Evolutionary conservation across 2,797 vertebrate species (phyloP).

Genomic region (Argya squamiceps): DNA sequence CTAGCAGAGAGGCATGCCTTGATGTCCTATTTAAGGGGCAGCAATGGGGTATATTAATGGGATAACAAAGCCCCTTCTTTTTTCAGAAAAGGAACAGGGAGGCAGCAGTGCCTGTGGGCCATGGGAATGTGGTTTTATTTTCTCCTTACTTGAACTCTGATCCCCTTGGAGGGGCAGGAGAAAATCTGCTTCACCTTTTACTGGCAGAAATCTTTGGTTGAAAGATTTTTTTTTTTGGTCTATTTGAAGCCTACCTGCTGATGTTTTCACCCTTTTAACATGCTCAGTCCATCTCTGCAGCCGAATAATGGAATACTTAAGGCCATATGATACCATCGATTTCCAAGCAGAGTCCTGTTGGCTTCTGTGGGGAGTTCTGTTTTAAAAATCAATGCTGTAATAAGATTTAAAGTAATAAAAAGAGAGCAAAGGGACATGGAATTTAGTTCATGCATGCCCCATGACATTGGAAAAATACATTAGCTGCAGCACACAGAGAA

Average conservation of each 20-base stretch:
- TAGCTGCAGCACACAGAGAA: not conserved
- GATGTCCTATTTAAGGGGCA: not conserved
- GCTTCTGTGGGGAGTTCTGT: not conserved
- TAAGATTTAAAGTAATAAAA: constrained; percentile 40
- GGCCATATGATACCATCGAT: not conserved
- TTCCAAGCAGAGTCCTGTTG: not conserved
- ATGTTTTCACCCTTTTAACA: not conserved
- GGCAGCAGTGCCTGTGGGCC: not conserved
- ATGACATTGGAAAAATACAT: not conserved
- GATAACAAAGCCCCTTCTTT: not conserved
- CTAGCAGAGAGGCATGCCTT: not conserved
- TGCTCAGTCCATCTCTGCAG: not conserved
- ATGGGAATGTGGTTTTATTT: rapidly evolving
- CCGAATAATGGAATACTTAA: not conserved
- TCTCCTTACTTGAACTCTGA: not conserved
- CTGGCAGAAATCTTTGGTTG: not conserved
- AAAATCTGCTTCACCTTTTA: not conserved
- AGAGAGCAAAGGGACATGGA: not conserved
- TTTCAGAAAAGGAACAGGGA: not conserved
- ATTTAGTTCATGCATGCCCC: not conserved
- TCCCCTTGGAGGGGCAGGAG: not conserved
- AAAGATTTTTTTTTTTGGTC: not conserved
- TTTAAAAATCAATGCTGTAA: constrained; percentile 40
- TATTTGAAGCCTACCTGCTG: not conserved
- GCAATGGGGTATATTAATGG: no score